Evolutionary conservation across 2,888 invertebrate species (phyloP).

Genomic region (Phyto melanocephala): DNA sequence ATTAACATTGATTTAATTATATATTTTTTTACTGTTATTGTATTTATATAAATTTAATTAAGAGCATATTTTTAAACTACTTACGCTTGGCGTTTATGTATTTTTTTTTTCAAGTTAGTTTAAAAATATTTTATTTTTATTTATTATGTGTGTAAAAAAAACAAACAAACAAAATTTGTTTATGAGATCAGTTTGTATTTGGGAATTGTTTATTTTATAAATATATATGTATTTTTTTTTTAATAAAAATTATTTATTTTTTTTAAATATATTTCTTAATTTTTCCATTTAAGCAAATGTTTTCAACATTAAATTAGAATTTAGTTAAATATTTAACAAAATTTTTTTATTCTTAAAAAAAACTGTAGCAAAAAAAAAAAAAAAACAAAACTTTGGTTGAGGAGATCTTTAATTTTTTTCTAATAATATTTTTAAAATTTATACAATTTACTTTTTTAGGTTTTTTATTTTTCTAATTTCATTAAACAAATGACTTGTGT

Average conservation of each 20-base stretch:
- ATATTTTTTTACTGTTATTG: not conserved
- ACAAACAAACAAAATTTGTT: constrained; percentile 66
- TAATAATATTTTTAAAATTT: not conserved
- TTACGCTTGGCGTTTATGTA: constrained; percentile 55
- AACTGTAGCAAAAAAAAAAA: constrained; percentile 24
- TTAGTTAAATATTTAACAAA: constrained; percentile 28
- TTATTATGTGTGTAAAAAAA: constrained; percentile 49
- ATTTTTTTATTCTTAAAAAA: constrained; percentile 5
- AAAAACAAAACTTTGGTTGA: constrained; percentile 64
- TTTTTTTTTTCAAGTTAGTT: constrained; percentile 18
- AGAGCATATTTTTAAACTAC: constrained; percentile 32
- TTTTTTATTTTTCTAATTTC: constrained; percentile 16
- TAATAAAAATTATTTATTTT: constrained; percentile 53
- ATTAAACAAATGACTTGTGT: constrained; percentile 46
- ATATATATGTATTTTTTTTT: constrained; percentile 41
- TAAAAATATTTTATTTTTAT: constrained; percentile 42
- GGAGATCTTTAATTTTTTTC: constrained; percentile 51
- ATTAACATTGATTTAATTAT: constrained; percentile 65
- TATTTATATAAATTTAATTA: constrained; percentile 21
- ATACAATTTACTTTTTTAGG: constrained; percentile 11
- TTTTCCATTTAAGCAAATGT: constrained; percentile 46
- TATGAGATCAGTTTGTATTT: constrained; percentile 79
- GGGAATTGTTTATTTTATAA: constrained; percentile 77
- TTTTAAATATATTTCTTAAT: too few relatives aligned
- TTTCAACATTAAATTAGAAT: constrained; percentile 6